These are phyloP conservation scores for Meiosimyza decipiens DNA, from an alignment of 2,888 invertebrate genomes.

Conservation along the genomic window DNA sequence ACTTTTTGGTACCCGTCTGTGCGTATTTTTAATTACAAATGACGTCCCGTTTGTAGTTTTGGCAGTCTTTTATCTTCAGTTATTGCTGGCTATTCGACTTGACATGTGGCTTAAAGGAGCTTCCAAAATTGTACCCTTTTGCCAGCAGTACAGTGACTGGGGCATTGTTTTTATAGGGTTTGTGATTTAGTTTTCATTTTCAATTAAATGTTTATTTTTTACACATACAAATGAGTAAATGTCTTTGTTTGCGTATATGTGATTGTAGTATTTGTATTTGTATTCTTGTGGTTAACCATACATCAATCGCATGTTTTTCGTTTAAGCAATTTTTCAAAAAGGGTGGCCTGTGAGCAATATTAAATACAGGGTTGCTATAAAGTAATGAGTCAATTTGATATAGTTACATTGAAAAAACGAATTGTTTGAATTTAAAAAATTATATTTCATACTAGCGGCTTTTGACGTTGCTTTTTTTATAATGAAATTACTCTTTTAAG, in stretches of 20 bases:
- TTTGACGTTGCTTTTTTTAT: too few relatives aligned
- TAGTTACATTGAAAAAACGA: too few relatives aligned
- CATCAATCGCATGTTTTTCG: conserved; percentile 11
- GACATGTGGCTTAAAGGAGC: conserved; percentile 11
- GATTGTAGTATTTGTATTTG: background rate
- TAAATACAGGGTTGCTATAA: too few relatives aligned
- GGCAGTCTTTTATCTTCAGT: conserved; percentile 32
- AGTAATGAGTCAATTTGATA: too few relatives aligned
- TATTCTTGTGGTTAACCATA: conserved; percentile 18
- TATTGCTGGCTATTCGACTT: background rate
- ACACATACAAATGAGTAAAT: background rate
- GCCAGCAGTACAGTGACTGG: background rate
- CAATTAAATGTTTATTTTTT: conserved; percentile 33
- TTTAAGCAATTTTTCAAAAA: too few relatives aligned
- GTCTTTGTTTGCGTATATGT: background rate
- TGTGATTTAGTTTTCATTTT: conserved; percentile 33
- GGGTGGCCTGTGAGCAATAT: too few relatives aligned
- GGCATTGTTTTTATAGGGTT: conserved; percentile 19
- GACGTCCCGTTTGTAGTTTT: conserved; percentile 31
- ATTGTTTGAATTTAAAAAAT: too few relatives aligned
- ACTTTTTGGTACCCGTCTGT: conserved; percentile 27
- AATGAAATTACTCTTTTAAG: too few relatives aligned
- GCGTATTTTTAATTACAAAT: conserved; percentile 29
- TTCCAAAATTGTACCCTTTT: background rate
- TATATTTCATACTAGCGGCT: too few relatives aligned